phyloP scores from a whole-genome alignment of 2,888 invertebrate genomes.

The Rhodophaea formosa region DNA sequence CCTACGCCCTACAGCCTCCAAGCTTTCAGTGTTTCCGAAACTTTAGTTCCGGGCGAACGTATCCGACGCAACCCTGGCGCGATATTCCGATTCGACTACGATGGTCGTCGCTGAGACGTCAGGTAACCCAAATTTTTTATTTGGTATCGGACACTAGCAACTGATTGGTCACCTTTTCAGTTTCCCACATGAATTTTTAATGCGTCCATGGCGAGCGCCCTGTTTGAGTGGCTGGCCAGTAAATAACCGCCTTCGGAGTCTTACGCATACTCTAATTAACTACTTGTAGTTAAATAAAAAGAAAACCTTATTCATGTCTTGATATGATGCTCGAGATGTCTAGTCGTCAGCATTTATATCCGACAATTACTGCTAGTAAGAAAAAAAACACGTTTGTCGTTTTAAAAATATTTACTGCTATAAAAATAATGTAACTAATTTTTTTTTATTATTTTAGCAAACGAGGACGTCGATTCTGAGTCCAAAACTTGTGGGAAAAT shows the following conservation, averaged over 20 bases:
- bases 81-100: conserved; percentile 51
- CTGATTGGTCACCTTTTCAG: conserved; percentile 29
- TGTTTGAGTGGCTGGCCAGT: conserved; percentile 32
- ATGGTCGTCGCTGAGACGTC: conserved; percentile 47
- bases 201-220: conserved; percentile 22
- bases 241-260: conserved; percentile 30
- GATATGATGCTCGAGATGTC: conserved; percentile 66
- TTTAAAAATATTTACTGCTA: conserved; percentile 4
- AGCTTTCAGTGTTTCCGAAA: conserved; percentile 26
- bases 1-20: conserved; percentile 16
- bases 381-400: conserved; percentile 20
- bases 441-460: conserved; percentile 62
- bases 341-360: conserved; percentile 64
- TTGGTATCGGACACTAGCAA: conserved; percentile 9
- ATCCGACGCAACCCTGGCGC: conserved; percentile 40
- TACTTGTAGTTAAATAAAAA: neutral
- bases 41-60: conserved; percentile 34
- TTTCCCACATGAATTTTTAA: conserved; percentile 65
- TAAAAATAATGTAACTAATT: neutral
- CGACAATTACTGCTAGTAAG: conserved; percentile 51
- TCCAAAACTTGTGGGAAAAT: conserved; percentile 91
- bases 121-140: conserved; percentile 34
- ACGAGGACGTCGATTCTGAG: conserved; percentile 82
- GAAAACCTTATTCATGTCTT: conserved; percentile 24
- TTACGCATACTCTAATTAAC: conserved; percentile 34